Base-by-base conservation (phyloP, 2,113 vertebrate genomes). In the Herpailurus yagouaroundi region DNA sequence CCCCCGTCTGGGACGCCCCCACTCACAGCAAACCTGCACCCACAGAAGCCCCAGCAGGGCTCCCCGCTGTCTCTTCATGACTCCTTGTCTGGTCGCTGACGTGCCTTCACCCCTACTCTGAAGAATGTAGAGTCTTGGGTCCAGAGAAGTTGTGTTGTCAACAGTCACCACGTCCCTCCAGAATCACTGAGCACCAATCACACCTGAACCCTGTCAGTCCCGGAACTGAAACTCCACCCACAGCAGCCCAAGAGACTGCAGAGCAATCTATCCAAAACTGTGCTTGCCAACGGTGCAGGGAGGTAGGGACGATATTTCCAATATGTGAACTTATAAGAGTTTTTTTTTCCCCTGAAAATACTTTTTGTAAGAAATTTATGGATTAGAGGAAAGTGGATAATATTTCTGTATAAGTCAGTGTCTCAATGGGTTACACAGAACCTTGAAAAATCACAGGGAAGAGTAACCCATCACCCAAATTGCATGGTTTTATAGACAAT, bases 211-310 rank as follows among this genome's bases (percentile, higher is more conserved):
- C 45, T 50, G 33, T 25, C 31, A 52, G 25, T 57, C n/a, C 23
- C 12, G 6, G 25, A 19, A 74, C 68, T 45, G 4, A 84, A 74
- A 6, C 74, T 31, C 80, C 68, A 74, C 74, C 90, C 68, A 68
- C 52, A 52, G 12, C 6, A 16, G 1, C 15, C 11, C 13, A 36
- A 48, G 18, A 90, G 10, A 64, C 5, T 7, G 36, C 12, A 27
- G n/a, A 18, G 36, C 15, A 3, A 41, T 79, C 6, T 57, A 33
- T 68, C 23, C 33, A 80, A 38, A 45, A 3, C 1, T 57, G 21
- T 68, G 31, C 1, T 2, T 25, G 1, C 0, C 0, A 41, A 45
- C 0, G n/a, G 3, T 1, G 27, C 25, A 83, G 15, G 2, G 5
- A 5, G 2, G 23, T 12, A 3, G 23, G 9, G 7, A 9, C 1